Percentiles rank a stretch among this genome's conserved stretches.
Evolutionary conservation across 1,140 invertebrate species (phyloP).

Genomic region (Plectrocnemia conspersa): DNA sequence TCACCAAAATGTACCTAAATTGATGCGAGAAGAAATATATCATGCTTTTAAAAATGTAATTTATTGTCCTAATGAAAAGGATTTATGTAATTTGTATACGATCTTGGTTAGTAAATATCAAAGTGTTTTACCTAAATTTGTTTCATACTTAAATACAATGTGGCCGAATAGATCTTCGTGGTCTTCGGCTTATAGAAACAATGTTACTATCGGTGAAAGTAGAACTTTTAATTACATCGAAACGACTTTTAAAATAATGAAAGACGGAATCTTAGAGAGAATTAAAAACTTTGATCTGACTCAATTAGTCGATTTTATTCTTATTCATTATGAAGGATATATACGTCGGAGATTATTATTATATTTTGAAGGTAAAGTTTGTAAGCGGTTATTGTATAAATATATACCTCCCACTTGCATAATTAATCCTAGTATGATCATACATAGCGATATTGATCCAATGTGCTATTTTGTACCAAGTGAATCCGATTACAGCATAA

Average conservation of each 20-base stretch:
- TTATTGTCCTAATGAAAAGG: constrained; percentile 27
- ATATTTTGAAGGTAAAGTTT: constrained; percentile 24
- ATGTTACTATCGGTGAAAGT: constrained; percentile 17
- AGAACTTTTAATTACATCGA: constrained; percentile 24
- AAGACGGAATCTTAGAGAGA: constrained; percentile 27
- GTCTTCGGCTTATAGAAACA: constrained; percentile 30
- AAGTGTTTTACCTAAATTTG: constrained; percentile 24
- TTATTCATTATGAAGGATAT: constrained; percentile 30
- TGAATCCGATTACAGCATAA: constrained; percentile 29
- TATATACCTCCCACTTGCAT: constrained; percentile 30
- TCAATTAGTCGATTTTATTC: constrained; percentile 29
- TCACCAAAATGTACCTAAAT: constrained; percentile 28
- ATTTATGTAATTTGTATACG: constrained; percentile 22
- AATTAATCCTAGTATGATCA: constrained; percentile 31
- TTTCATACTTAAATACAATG: constrained; percentile 27
- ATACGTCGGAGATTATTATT: constrained; percentile 21
- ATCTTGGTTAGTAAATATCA: constrained; percentile 22
- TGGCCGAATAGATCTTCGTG: constrained; percentile 27
- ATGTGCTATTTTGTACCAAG: constrained; percentile 31
- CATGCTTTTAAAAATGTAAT: constrained; percentile 25
- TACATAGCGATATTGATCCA: constrained; percentile 21
- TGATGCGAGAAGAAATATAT: constrained; percentile 29
- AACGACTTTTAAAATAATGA: constrained; percentile 31
- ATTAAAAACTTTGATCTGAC: constrained; percentile 26
- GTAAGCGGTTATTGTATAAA: constrained; percentile 28